A percentile compares a stretch with the other conserved stretches of the same genome.
Conservation (phyloP, 35 echinoderm and acorn worm genomes). For the Ophioderma brevispina region DNA sequence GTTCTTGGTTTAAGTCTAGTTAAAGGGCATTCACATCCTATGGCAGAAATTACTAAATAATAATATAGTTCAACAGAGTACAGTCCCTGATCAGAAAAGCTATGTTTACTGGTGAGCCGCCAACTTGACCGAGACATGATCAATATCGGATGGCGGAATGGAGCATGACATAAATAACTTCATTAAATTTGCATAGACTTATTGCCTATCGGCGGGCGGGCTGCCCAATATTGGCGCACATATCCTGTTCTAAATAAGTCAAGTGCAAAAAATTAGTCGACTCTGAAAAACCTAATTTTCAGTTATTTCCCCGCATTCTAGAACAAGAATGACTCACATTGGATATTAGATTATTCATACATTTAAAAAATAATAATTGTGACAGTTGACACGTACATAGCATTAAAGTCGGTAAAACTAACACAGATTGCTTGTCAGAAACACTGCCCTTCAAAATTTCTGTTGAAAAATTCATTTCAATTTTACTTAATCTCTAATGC, state of each 20-base stretch:
- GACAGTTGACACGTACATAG: too few species aligned
- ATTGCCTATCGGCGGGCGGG: neutral
- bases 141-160: neutral
- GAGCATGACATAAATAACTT: neutral
- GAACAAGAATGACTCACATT: neutral
- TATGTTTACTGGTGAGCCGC: neutral
- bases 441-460: too few species aligned
- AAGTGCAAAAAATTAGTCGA: neutral
- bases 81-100: neutral
- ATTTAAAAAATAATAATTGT: too few species aligned
- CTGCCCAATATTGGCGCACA: neutral
- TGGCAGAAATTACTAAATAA: neutral
- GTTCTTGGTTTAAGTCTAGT: neutral
- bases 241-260: neutral
- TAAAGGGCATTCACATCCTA: neutral
- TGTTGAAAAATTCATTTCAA: too few species aligned
- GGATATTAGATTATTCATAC: neutral
- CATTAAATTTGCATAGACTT: neutral
- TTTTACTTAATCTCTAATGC: too few species aligned
- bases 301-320: neutral
- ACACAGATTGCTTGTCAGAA: too few species aligned
- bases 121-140: constrained; percentile 5
- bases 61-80: neutral
- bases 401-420: too few species aligned
- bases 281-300: neutral